These are phyloP conservation scores for Sciurus niger DNA, from an alignment of 2,113 vertebrate genomes.

Conservation along the genomic window DNA sequence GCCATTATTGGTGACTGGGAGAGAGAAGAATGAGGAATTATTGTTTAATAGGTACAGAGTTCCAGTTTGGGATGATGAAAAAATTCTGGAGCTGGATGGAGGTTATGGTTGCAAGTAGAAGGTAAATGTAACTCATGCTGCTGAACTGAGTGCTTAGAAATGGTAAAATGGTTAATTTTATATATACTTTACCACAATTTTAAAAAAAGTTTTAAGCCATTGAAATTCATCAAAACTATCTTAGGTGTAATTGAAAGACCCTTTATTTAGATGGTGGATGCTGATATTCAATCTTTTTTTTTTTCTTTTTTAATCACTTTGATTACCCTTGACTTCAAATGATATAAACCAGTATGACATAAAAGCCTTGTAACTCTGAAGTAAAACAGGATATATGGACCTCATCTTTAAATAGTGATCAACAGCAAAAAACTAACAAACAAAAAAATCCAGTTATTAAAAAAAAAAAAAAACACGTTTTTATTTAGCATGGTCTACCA, in stretches of 20 bases:
- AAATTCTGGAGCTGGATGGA: neutral
- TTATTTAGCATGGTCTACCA: neutral
- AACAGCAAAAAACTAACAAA: neutral
- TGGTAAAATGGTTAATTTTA: neutral
- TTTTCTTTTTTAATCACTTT: neutral
- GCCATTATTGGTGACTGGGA: neutral
- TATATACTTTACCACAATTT: neutral
- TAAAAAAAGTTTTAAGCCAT: neutral
- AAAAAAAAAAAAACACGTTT: neutral
- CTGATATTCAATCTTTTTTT: neutral
- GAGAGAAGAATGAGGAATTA: neutral
- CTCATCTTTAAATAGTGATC: neutral
- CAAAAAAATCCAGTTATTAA: neutral
- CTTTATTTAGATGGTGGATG: neutral
- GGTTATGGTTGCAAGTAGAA: neutral
- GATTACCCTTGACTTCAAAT: slow-evolving; percentile 9
- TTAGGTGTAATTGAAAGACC: neutral
- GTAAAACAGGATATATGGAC: neutral
- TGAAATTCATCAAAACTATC: slow-evolving; percentile 40
- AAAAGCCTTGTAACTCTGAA: neutral
- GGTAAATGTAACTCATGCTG: neutral
- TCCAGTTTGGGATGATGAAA: neutral
- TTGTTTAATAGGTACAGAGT: neutral
- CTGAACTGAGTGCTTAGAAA: neutral
- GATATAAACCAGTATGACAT: neutral